Evolutionary conservation across 2,888 invertebrate genomes (phyloP).

Genomic region (Ganaspis brasiliensis): DNA sequence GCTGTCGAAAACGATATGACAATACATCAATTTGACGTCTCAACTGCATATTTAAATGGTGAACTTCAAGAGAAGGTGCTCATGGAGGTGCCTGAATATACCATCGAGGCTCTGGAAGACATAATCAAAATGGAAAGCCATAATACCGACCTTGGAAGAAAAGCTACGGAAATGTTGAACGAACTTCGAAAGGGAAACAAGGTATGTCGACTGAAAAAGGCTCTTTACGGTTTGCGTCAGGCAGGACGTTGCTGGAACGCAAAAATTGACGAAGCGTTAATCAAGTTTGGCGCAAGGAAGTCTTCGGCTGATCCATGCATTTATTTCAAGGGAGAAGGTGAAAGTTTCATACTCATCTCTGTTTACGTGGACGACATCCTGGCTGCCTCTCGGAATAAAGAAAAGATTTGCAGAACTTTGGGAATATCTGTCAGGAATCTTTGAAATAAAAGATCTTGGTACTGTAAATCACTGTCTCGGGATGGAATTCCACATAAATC

Average conservation of each 20-base stretch:
- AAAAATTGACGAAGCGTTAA: conserved; percentile 59
- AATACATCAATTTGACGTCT: conserved; percentile 43
- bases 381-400: conserved; percentile 36
- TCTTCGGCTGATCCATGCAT: conserved; percentile 57
- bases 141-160: conserved; percentile 25
- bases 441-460: conserved; percentile 50
- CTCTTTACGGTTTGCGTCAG: conserved; percentile 43
- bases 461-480: conserved; percentile 51
- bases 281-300: conserved; percentile 60
- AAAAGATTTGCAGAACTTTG: conserved; percentile 46
- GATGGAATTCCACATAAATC: conserved; percentile 46
- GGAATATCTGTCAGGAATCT: conserved; percentile 34
- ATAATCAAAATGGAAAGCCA: conserved; percentile 31
- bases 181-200: conserved; percentile 31
- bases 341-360: conserved; percentile 37
- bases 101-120: conserved; percentile 40
- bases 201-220: conserved; percentile 45
- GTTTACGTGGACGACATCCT: conserved; percentile 54
- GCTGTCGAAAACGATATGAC: conserved; percentile 30
- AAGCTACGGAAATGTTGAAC: conserved; percentile 42
- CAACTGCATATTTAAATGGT: conserved; percentile 48
- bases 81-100: conserved; percentile 48
- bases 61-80: conserved; percentile 45
- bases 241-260: conserved; percentile 50
- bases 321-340: conserved; percentile 39